phyloP scores from a whole-genome alignment of 2,113 vertebrate genomes.

The Lagopus muta region DNA sequence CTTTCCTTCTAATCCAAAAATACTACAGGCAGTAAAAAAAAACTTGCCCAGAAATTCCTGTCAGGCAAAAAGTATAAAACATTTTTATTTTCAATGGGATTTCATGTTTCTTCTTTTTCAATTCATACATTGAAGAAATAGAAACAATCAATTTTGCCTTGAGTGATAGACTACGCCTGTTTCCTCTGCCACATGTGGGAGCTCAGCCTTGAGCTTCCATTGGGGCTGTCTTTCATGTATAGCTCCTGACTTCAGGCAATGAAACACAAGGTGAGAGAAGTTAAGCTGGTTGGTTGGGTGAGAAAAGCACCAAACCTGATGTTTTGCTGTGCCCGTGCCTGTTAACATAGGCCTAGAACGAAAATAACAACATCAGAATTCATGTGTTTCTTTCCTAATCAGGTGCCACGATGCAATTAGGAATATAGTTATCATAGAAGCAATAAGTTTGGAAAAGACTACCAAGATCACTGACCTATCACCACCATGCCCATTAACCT shows the following conservation, averaged over 20 bases:
- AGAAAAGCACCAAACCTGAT: background rate
- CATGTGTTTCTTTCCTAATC: background rate
- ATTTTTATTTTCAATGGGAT: slow-evolving; percentile 3
- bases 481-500: too few species aligned
- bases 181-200: background rate
- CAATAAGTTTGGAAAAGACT: too few species aligned
- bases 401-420: background rate
- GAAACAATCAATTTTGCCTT: background rate
- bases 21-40: background rate
- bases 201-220: background rate
- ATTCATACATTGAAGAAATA: background rate
- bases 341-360: background rate
- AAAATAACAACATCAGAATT: background rate
- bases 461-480: too few species aligned
- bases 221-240: background rate
- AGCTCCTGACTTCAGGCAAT: background rate
- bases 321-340: background rate
- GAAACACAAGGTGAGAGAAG: background rate
- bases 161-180: background rate
- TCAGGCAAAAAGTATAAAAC: background rate
- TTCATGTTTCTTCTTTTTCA: background rate
- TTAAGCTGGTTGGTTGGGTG: background rate
- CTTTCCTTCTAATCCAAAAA: background rate
- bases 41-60: background rate
- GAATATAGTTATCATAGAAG: background rate